Base-by-base conservation (phyloP, 2,113 vertebrate genomes). In the Ondatra zibethicus region DNA sequence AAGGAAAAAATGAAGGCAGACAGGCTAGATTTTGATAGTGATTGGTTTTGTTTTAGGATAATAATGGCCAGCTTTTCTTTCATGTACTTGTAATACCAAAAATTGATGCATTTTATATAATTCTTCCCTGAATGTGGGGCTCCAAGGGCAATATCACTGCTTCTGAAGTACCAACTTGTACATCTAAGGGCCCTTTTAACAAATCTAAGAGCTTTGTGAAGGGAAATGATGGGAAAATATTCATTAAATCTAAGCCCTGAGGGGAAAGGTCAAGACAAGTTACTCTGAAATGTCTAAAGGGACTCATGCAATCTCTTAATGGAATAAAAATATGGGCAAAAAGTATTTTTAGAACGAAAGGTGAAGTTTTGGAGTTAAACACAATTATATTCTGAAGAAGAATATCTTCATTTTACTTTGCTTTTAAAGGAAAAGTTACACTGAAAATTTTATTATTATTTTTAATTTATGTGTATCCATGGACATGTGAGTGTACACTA, bases 241-340 rank as follows among this genome's bases (percentile, higher is more conserved):
- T 94, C 78, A 93, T 95, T 91, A 94, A 92, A 11, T 33, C 31
- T 21, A 89, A 95, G 29, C 17, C 21, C 76, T 31, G 13, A 75
- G 45, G 80, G 42, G 33, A 91, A 95, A 96, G 86, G 21, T 95
- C 95, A 93, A 81, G 45, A 6, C 76, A 93, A n/a, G 76, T 96
- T 88, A 82, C n/a, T 94, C 50, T 82, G 77, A 82, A 63, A 87
- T 13, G 16, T 93, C 91, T 88, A 88, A 94, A 95, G 91, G 27
- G 36, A 23, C 78, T 77, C 45, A 66, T 68, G 45, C 31, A 70
- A n/a, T 93, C 47, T 76, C 88, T 85, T 86, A 89, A 39, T 96
- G 92, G 77, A 93, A 95, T 88, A 7, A 84, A 89, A 91, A 87
- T 89, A 97, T 36, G 92, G 96, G 73, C 36, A 82, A 86, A 52